Percentiles rank a stretch among this genome's conserved stretches.
phyloP scores from a whole-genome alignment of 2,888 invertebrate genomes.

The Dorcus hopei region DNA sequence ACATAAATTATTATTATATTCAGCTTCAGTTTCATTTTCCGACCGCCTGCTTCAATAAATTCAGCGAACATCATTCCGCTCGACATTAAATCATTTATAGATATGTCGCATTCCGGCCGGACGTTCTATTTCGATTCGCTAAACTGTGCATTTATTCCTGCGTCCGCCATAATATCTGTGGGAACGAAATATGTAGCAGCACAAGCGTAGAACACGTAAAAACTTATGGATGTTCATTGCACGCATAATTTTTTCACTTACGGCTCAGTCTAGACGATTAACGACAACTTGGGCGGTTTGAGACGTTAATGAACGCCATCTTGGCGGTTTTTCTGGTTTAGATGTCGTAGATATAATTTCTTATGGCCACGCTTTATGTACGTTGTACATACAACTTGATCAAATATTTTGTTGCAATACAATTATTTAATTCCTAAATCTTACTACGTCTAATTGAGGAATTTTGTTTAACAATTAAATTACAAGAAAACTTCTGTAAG shows the following conservation, averaged over 20 bases:
- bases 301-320: slow-evolving; percentile 6
- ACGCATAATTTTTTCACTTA: slow-evolving; percentile 6
- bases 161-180: not conserved
- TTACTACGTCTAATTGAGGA: too few relatives aligned
- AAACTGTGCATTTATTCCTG: not conserved
- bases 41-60: slow-evolving; percentile 1
- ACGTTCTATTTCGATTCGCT: not conserved
- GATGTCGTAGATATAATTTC: slow-evolving; percentile 3
- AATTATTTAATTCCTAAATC: too few relatives aligned
- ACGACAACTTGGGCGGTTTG: slow-evolving; percentile 8
- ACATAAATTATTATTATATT: slow-evolving; percentile 5
- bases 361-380: slow-evolving; percentile 4
- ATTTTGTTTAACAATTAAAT: too few relatives aligned
- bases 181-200: not conserved
- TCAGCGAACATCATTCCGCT: not conserved
- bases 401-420: not conserved
- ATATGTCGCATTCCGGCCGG: not conserved
- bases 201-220: not conserved
- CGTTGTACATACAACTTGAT: not conserved
- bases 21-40: not conserved
- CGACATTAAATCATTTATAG: slow-evolving; percentile 1
- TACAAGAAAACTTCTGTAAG: too few relatives aligned
- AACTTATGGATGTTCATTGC: slow-evolving; percentile 4
- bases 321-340: slow-evolving; percentile 1
- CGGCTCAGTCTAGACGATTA: slow-evolving; percentile 11